Evolutionary conservation across 2,888 invertebrate species (phyloP), one percentile per base, ranked within the genome.

Genomic region (Arctia plantaginis): DNA sequence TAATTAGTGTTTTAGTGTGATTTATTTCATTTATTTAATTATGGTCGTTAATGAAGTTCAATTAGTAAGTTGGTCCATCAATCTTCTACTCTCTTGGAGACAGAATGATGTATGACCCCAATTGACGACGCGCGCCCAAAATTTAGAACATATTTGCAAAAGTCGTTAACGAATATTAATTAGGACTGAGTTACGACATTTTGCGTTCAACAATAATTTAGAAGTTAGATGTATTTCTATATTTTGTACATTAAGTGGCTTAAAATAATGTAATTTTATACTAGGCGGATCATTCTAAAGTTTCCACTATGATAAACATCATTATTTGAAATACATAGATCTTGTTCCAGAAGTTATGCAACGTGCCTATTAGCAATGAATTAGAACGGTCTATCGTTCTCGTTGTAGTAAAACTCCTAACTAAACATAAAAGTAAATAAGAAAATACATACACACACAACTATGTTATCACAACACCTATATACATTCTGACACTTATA

Each of bases 31-130:
- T n/a, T n/a, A n/a, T n/a, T n/a, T n/a, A 90, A 89, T 90, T 86
- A 89, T 84, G 79, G 83, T 84, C 86, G 86, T 83, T 90, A 91
- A 92, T 92, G 90, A 91, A 89, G 88, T 87, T 88, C 89, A 88
- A 90, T 92, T 91, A 90, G 90, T 86, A 87, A 89, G 85, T 86
- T 78, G 76, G 79, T 86, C 82, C 88, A 92, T 92, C 90, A 92
- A 92, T 93, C 92, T 90, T 88, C 77, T 73, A 78, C 81, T 82
- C 85, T 82, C 85, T 82, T 72, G 72, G 79, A 83, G 90, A 86
- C 88, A 85, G 87, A 79, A 86, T 91, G 91, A 92, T 91, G 86
- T 89, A 91, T 90, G 89, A 88, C 86, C 86, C 77, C 76, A 88
- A 91, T 88, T 88, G 90, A 88, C 84, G 85, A 82, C 81, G 83